These are phyloP conservation scores for Meriones unguiculatus DNA, from an alignment of 2,113 vertebrate species.

Conservation along the genomic window DNA sequence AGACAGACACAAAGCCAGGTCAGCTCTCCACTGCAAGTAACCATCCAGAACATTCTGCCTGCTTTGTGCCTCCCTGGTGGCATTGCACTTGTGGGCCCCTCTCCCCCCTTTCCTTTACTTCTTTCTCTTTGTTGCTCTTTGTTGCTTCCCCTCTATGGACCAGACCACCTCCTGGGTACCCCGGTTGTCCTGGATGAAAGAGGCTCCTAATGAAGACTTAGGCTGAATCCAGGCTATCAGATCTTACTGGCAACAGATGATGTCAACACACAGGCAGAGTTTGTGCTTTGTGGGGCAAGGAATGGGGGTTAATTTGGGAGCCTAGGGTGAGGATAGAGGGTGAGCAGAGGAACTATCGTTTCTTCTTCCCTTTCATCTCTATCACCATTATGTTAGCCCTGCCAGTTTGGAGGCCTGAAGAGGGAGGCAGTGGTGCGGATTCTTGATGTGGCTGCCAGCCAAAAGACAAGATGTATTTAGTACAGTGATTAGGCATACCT, in stretches of 20 bases:
- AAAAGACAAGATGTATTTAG: conserved; percentile 35
- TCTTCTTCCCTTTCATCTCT: not conserved
- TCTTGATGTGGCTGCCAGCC: not conserved
- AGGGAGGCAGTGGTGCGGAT: not conserved
- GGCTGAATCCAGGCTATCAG: not conserved
- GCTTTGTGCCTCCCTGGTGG: not conserved
- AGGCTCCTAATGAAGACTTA: not conserved
- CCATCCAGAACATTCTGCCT: not conserved
- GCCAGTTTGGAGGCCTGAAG: not conserved
- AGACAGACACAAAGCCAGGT: not conserved
- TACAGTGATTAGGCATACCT: conserved; percentile 14
- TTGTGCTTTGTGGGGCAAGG: not conserved
- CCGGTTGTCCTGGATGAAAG: not conserved
- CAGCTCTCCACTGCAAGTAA: not conserved
- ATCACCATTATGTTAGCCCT: not conserved
- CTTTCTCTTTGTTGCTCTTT: not conserved
- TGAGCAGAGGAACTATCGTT: not conserved
- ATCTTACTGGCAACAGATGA: not conserved
- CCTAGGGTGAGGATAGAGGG: too few relatives aligned
- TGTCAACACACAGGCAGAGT: not conserved
- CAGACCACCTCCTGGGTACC: not conserved
- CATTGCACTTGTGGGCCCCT: not conserved
- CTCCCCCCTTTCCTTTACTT: not conserved
- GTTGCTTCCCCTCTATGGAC: not conserved
- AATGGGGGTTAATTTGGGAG: not conserved